phyloP scores from a whole-genome alignment of 2,888 invertebrate species.

The Phorcus lineatus region DNA sequence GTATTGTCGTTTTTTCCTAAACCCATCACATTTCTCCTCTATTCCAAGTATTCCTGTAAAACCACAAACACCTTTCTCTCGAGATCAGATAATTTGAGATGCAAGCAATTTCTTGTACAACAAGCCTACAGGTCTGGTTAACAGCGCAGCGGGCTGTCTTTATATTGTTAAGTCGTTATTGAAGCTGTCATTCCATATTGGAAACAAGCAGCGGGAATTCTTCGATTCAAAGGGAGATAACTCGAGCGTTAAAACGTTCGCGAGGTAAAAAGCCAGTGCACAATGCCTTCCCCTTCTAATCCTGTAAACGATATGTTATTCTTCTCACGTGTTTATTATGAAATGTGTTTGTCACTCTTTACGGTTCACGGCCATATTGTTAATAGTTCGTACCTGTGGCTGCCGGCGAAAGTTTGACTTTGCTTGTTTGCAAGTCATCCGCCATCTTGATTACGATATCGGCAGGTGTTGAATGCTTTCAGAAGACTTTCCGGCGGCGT shows the following conservation, averaged over 20 bases:
- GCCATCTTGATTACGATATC: conserved; percentile 13
- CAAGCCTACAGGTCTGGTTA: background rate
- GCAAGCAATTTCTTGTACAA: no score
- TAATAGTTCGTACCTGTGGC: background rate
- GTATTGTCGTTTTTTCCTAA: no score
- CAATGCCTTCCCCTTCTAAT: background rate
- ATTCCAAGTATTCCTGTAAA: no score
- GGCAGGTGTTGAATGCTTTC: conserved; percentile 1
- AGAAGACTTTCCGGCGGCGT: background rate
- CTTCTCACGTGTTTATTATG: conserved; percentile 8
- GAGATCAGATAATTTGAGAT: no score
- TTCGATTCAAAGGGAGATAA: conserved; percentile 3
- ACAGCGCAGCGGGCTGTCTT: background rate
- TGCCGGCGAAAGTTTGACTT: background rate
- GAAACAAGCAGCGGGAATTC: background rate
- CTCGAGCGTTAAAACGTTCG: conserved; percentile 21
- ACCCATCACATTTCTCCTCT: no score
- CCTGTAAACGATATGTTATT: conserved; percentile 18
- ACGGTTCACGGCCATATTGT: background rate
- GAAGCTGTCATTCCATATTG: conserved; percentile 13
- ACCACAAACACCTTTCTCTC: no score
- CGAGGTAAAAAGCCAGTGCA: conserved; percentile 6
- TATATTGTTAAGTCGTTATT: conserved; percentile 4
- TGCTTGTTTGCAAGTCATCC: background rate
- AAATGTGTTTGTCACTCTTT: conserved; percentile 18